These are phyloP conservation scores for Xiphorhynchus erythropygius DNA, from an alignment of 2,797 vertebrate species.

Conservation along the genomic window DNA sequence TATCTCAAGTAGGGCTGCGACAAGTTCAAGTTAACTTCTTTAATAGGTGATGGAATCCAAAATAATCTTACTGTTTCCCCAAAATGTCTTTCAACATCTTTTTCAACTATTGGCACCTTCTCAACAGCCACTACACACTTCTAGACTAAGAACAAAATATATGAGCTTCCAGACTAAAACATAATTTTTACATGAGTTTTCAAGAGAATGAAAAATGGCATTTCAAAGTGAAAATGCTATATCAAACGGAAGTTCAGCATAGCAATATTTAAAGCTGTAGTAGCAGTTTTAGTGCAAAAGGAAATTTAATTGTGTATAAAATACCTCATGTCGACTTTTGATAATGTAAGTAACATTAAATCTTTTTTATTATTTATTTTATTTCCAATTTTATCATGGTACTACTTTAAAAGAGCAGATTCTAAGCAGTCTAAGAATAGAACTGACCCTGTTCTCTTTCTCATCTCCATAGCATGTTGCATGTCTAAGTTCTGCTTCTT, in stretches of 20 bases:
- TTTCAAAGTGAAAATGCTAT: background rate
- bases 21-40: background rate
- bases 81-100: background rate
- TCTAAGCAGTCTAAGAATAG: background rate
- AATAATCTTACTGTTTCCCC: background rate
- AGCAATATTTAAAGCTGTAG: background rate
- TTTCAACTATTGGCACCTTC: background rate
- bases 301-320: background rate
- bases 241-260: background rate
- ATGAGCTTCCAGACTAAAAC: background rate
- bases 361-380: background rate
- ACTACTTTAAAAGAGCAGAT: background rate
- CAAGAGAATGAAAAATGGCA: background rate
- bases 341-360: background rate
- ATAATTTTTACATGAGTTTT: background rate
- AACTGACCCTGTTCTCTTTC: background rate
- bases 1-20: background rate
- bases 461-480: background rate
- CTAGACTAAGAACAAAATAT: background rate
- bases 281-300: background rate
- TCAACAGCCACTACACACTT: background rate
- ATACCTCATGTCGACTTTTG: background rate
- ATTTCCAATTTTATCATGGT: background rate
- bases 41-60: background rate
- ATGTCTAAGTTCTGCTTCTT: background rate